Evolutionary conservation across 2,797 vertebrate species (phyloP).

Genomic region (Craterocephalus amniculus): DNA sequence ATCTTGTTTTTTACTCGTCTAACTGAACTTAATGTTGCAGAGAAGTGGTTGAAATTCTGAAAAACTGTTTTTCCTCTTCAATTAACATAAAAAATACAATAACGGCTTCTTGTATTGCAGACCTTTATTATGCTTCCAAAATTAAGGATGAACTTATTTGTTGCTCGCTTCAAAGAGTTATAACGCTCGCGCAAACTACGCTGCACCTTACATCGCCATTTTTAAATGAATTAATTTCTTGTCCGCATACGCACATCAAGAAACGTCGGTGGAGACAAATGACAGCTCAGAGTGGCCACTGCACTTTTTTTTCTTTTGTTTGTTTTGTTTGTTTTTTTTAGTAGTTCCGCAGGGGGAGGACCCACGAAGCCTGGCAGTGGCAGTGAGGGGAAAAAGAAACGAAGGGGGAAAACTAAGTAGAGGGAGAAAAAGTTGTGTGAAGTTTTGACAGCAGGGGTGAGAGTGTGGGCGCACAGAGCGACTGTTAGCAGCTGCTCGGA

Average conservation of each 20-base stretch:
- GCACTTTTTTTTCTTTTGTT: neutral
- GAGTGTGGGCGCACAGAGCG: constrained; percentile 12
- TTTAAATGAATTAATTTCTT: neutral
- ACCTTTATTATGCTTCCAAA: neutral
- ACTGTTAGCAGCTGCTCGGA: constrained; percentile 10
- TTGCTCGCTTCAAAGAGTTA: neutral
- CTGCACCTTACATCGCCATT: constrained; percentile 4
- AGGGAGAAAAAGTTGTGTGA: constrained; percentile 62
- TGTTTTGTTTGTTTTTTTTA: neutral
- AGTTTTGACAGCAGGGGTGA: constrained; percentile 47
- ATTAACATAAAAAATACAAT: neutral
- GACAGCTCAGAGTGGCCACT: neutral
- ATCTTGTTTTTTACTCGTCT: no score
- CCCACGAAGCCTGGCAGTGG: constrained; percentile 15
- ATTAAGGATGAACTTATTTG: neutral
- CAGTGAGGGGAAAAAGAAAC: neutral
- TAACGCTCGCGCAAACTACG: neutral
- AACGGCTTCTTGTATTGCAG: neutral
- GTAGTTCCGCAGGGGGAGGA: constrained; percentile 46
- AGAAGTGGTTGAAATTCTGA: neutral
- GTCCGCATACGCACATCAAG: fast-evolving
- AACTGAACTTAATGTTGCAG: neutral
- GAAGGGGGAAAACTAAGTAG: neutral
- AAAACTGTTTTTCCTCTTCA: neutral
- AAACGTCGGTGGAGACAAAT: neutral